Base-by-base conservation (phyloP, 2,888 invertebrate species). In the Eilema depressum region DNA sequence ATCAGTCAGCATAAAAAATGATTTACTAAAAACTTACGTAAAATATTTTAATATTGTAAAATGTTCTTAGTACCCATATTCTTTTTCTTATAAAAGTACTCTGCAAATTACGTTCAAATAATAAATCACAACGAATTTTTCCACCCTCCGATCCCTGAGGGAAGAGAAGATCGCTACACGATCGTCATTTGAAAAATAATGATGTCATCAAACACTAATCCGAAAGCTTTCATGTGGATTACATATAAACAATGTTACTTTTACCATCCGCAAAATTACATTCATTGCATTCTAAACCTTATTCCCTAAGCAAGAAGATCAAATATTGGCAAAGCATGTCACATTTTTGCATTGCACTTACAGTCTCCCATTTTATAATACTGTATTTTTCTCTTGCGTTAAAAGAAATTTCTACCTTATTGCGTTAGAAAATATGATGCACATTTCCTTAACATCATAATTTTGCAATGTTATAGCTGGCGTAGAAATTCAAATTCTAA, bases 141-240 rank as follows among this genome's bases (percentile, higher is more conserved):
- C 80, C 79, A 80, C 82, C 82, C 88, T 86, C 85, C 76, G 75
- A 77, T 87, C 89, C 91, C 90, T 82, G 76, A 85, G 89, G 86
- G 89, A 85, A 80, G 81, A 88, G 87, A 90, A 89, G 92, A 93
- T 93, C 89, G 93, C 92, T 88, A 94, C 93, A 89, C 91, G 92
- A 94, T 92, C 89, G 91, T 92, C 92, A 92, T 95, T 92, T 89
- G 90, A 88, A 90, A 93, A 94, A 94, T 95, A 95, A 95, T 95
- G 95, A 95, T 90, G 93, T 95, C 95, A 95, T 95, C 95, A 95
- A 95, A 95, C 93, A 93, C 95, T 95, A 95, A 95, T 95, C 94
- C 93, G 83, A 92, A 93, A 93, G 95, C 95, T 95, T 95, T 95
- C 95, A 93, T 94, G 94, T 93, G 95, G 94, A 95, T 95, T 95